Conservation (phyloP, 2,888 invertebrate species). For the Drosophila flavopinicola region DNA sequence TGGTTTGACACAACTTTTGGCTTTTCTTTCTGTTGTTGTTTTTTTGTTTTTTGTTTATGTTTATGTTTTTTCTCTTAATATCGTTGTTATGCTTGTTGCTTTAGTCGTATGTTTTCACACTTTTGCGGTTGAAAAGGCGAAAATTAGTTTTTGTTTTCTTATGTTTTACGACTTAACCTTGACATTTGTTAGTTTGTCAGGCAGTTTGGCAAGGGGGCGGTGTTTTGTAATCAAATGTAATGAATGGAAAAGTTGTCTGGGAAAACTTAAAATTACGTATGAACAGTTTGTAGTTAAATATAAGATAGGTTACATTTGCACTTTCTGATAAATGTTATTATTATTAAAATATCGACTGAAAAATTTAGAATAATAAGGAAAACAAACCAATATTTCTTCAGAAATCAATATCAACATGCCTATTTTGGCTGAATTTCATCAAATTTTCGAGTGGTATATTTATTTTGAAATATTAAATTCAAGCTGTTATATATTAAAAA, state of each 20-base stretch:
- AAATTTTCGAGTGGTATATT: too few species aligned
- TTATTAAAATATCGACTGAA: too few species aligned
- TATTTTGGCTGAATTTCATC: too few species aligned
- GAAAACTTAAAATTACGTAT: background rate
- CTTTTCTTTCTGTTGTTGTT: conserved; percentile 10
- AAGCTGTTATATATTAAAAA: too few species aligned
- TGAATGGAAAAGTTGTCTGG: background rate
- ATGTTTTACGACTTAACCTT: conserved; percentile 50
- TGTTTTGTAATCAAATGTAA: conserved; percentile 4
- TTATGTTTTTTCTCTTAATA: background rate
- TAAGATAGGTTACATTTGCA: too few species aligned
- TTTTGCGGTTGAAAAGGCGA: conserved; percentile 65
- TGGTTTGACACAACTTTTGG: conserved; percentile 19
- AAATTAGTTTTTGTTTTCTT: conserved; percentile 31
- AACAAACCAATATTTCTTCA: too few species aligned
- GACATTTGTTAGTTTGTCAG: conserved; percentile 50
- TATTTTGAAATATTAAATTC: too few species aligned
- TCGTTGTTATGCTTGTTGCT: conserved; percentile 17
- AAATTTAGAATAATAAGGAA: too few species aligned
- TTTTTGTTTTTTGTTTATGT: background rate
- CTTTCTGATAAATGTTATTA: too few species aligned
- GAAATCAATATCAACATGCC: too few species aligned
- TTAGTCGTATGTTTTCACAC: conserved; percentile 43
- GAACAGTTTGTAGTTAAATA: too few species aligned
- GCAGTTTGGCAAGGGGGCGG: background rate